Evolutionary conservation across 2,797 vertebrate species (phyloP), one percentile per base, ranked within the genome.

Genomic region (Ptychobarbus kaznakovi): DNA sequence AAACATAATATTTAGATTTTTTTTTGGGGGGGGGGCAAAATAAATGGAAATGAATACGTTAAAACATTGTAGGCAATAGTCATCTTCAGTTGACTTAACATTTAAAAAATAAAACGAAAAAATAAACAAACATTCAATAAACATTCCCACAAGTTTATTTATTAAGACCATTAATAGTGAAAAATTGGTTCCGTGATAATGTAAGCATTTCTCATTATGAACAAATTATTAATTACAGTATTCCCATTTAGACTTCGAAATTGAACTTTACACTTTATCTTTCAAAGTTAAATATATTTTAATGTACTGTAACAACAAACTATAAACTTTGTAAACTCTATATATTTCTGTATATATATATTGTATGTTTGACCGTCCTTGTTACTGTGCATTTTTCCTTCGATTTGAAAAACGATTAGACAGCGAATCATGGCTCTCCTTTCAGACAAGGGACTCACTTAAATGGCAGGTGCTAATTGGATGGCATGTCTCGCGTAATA

Each of bases 381-480:
- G 79, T 78, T 81, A 72, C 75, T 76, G 69, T 86, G 68, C 65
- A 53, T 32, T 80, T 72, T 74, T 35, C 65, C 77, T 74, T 28
- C 49, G 53, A 74, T 80, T 80, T 82, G 83, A 83, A 76, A 56
- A 85, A 42, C 80, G 76, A 87, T 83, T 83, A 72, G 83, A 53
- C 83, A 73, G 87, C 82, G 85, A 70, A 81, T 84, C 1, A 22
- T 93, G 90, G 13, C 94, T 92, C 85, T 94, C 93, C 92, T 56
- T 88, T 87, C 87, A 85, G 89, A 87, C 86, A 82, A 1, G 3
- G 44, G 44, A 92, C 92, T 91, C 93, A 92, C 90, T 40, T 38
- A 80, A 85, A 80, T 70, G 16, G 88, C 89, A 85, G 32, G 3
- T 61, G 80, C 13, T 56, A 91, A 95, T 95, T 95, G 94, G 94